Evolutionary conservation across 2,797 vertebrate genomes (phyloP).

Genomic region (Falco naumanni): DNA sequence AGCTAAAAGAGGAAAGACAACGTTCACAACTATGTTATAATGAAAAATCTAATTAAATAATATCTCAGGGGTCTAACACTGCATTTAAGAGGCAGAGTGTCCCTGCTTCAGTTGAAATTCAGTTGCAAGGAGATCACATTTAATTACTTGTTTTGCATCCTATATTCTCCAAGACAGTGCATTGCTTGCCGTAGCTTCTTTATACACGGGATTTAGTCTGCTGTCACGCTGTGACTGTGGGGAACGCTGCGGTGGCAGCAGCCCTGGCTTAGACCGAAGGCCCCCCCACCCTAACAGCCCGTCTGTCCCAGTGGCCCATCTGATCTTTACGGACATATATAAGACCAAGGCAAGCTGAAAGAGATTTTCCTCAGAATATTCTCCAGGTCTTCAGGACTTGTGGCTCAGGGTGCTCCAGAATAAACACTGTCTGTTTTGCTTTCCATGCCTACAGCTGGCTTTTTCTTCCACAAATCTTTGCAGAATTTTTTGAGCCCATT

Average conservation of each 20-base stretch:
- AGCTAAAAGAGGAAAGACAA: slow-evolving; percentile 78
- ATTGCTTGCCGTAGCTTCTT: neutral
- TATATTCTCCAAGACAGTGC: neutral
- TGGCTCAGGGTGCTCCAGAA: neutral
- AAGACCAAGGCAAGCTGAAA: neutral
- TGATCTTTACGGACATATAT: fast-evolving
- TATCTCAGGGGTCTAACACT: neutral
- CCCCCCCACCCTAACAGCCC: neutral
- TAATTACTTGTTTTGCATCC: neutral
- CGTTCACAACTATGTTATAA: neutral
- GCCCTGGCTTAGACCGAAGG: neutral
- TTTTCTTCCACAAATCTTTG: neutral
- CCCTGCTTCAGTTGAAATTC: neutral
- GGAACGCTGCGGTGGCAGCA: neutral
- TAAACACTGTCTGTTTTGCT: neutral
- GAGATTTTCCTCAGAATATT: neutral
- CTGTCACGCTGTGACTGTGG: neutral
- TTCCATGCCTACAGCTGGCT: neutral
- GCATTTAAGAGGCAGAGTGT: neutral
- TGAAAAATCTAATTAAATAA: neutral
- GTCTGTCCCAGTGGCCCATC: fast-evolving
- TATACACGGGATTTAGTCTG: neutral
- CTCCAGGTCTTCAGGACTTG: neutral
- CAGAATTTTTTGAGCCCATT: neutral
- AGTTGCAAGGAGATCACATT: neutral